These are phyloP conservation scores for Apodemus speciosus DNA, from an alignment of 2,113 vertebrate genomes.

Conservation along the genomic window DNA sequence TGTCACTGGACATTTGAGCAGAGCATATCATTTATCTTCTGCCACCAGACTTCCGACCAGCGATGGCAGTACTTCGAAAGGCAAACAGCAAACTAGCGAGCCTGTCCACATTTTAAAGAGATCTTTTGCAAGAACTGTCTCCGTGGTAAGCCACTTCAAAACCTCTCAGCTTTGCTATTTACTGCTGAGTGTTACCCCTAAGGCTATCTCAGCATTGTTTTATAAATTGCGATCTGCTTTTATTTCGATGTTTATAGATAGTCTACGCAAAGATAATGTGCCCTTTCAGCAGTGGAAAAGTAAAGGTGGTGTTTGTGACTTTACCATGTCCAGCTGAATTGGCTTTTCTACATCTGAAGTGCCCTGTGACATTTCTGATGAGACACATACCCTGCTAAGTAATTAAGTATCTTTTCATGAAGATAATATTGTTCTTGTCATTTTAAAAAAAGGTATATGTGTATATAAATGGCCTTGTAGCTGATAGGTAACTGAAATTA, in stretches of 20 bases:
- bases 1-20: constrained; percentile 10
- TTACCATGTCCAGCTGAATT: background rate
- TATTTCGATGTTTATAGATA: constrained; percentile 25
- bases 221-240: constrained; percentile 46
- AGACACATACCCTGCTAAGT: background rate
- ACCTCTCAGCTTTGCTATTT: background rate
- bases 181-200: background rate
- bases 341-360: constrained; percentile 36
- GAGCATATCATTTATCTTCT: constrained; percentile 58
- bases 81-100: constrained; percentile 97
- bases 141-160: constrained; percentile 88
- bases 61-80: constrained; percentile 96
- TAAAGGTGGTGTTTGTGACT: background rate
- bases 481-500: constrained; percentile 1
- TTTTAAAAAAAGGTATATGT: constrained; percentile 36
- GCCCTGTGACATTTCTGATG: constrained; percentile 12
- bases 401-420: constrained; percentile 4
- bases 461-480: background rate
- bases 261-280: background rate
- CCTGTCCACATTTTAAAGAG: constrained; percentile 98
- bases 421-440: background rate
- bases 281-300: constrained; percentile 35
- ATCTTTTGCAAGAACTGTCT: constrained; percentile 97
- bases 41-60: constrained; percentile 93
- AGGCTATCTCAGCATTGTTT: constrained; percentile 24